Conservation (phyloP, 2,113 vertebrate genomes). For the Daphoenositta chrysoptera region DNA sequence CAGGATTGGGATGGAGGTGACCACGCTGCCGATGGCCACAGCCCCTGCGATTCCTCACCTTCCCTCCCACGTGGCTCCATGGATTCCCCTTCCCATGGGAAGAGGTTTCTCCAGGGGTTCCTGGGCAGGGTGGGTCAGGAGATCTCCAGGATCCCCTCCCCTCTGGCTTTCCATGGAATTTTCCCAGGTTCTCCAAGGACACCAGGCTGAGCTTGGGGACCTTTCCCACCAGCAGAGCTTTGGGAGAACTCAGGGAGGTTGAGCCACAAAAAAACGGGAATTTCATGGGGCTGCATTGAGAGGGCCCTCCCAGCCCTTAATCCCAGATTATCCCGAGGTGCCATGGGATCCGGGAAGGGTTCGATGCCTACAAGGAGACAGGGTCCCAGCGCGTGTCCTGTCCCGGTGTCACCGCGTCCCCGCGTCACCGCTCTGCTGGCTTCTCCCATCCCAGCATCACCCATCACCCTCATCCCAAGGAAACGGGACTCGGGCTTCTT, state of each 20-base stretch:
- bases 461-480: not conserved
- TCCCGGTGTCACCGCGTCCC: not conserved
- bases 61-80: not conserved
- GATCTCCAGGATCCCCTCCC: not conserved
- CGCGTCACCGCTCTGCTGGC: not conserved
- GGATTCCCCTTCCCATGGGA: not conserved
- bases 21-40: not conserved
- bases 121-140: not conserved
- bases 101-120: not conserved
- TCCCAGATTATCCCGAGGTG: fast-evolving
- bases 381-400: not conserved
- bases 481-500: not conserved
- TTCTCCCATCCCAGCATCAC: not conserved
- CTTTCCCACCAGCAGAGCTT: not conserved
- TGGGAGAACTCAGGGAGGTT: not conserved
- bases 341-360: not conserved
- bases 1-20: not conserved
- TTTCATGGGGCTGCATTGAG: not conserved
- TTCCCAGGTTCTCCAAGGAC: not conserved
- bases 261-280: not conserved
- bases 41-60: fast-evolving
- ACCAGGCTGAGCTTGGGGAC: not conserved
- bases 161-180: not conserved
- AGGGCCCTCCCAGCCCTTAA: not conserved
- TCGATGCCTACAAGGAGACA: conserved; percentile 50